Conservation (phyloP, 2,113 vertebrate genomes). For the Anhinga rufa region DNA sequence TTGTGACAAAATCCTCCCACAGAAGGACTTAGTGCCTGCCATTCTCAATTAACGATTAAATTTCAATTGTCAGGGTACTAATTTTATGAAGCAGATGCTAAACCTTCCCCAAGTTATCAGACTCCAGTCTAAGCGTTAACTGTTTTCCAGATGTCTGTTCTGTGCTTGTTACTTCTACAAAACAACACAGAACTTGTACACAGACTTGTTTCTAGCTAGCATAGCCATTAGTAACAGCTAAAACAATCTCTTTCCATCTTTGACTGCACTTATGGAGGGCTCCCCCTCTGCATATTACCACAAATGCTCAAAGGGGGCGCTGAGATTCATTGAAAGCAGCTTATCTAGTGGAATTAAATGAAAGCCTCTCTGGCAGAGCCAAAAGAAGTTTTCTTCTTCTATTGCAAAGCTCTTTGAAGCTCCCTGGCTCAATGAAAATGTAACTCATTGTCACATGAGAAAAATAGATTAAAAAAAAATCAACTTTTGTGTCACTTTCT, state of each 20-base stretch:
- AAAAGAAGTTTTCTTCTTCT: background rate
- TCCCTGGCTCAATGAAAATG: background rate
- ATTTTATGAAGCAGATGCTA: background rate
- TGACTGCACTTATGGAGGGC: background rate
- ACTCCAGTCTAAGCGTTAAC: background rate
- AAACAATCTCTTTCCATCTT: background rate
- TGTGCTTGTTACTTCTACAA: background rate
- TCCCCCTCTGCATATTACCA: background rate
- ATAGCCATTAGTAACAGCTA: background rate
- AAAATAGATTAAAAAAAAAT: background rate
- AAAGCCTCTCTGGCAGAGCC: background rate
- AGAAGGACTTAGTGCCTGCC: background rate
- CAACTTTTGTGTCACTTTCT: background rate
- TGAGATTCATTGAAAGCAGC: background rate
- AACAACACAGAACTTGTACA: background rate
- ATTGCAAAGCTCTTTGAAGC: background rate
- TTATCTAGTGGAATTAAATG: background rate
- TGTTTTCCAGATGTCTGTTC: background rate
- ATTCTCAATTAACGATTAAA: background rate
- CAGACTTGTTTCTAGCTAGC: background rate
- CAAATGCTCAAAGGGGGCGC: fast-evolving
- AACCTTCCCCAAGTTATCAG: background rate
- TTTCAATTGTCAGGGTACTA: background rate
- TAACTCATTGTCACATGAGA: background rate
- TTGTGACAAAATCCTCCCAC: background rate